phyloP scores from a whole-genome alignment of 2,888 invertebrate genomes.

The Noctua janthina region DNA sequence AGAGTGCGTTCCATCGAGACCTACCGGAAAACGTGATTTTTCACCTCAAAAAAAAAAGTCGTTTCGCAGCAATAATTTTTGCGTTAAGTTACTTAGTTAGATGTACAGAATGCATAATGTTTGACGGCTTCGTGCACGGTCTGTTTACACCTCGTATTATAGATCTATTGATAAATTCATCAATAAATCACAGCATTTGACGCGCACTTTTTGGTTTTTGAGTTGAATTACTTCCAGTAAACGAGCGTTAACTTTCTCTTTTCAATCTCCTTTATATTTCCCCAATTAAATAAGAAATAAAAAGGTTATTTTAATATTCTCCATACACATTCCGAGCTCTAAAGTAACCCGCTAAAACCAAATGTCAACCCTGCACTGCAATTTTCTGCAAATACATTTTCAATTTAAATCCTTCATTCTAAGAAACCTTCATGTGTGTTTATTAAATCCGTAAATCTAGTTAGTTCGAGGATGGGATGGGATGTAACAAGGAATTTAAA shows the following conservation, averaged over 20 bases:
- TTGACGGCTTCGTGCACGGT: too few relatives aligned
- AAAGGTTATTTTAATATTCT: background rate
- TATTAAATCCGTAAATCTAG: constrained; percentile 43
- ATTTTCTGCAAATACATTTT: constrained; percentile 9
- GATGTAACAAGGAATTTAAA: constrained; percentile 16
- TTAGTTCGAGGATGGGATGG: background rate
- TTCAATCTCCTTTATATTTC: background rate
- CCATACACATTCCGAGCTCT: background rate
- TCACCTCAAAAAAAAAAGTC: too few relatives aligned
- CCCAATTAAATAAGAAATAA: background rate
- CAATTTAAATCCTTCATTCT: constrained; percentile 8
- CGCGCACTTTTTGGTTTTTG: background rate
- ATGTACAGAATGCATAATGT: too few relatives aligned
- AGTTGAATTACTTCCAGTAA: background rate
- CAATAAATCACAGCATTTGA: background rate
- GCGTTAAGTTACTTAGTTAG: too few relatives aligned
- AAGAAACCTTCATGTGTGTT: constrained; percentile 11
- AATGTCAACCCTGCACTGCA: constrained; percentile 12
- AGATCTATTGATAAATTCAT: background rate
- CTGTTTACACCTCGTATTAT: too few relatives aligned
- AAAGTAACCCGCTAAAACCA: background rate
- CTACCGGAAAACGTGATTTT: too few relatives aligned
- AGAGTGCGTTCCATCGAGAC: too few relatives aligned
- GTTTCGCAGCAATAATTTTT: too few relatives aligned
- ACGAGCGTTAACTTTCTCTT: background rate